Conservation (phyloP, 2,888 invertebrate species). For the Melanargia galathea region DNA sequence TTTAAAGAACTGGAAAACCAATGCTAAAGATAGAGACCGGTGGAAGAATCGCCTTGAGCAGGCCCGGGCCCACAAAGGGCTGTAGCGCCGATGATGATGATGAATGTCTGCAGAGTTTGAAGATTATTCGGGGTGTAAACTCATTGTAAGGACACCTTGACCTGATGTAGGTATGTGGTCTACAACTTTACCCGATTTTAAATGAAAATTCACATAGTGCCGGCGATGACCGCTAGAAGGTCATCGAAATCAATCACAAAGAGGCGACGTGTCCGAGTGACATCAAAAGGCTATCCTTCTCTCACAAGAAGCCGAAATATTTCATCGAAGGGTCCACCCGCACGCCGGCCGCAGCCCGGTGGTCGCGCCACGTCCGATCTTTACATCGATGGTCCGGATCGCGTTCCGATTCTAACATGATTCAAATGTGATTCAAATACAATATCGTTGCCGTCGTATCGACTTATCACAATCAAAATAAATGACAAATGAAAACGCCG, state of each 20-base stretch:
- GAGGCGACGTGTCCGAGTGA: conserved; percentile 9
- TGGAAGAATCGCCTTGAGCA: too few species aligned
- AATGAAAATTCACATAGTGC: not conserved
- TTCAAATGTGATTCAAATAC: conserved; percentile 18
- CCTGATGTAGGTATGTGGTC: not conserved
- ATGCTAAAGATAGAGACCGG: too few species aligned
- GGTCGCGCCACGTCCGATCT: too few species aligned
- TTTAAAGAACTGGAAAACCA: too few species aligned
- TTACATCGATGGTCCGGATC: conserved; percentile 8
- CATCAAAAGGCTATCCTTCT: conserved; percentile 19
- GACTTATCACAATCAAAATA: conserved; percentile 82
- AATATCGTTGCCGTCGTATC: conserved; percentile 56
- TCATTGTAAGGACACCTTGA: too few species aligned
- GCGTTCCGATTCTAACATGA: conserved; percentile 33
- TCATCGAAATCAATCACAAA: conserved; percentile 17
- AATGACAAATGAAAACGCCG: conserved; percentile 81
- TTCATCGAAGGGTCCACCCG: conserved; percentile 8
- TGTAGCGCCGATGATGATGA: too few species aligned
- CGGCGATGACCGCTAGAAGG: not conserved
- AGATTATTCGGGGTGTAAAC: too few species aligned
- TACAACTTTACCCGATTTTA: not conserved
- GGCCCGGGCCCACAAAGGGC: too few species aligned
- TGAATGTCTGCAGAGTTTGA: too few species aligned
- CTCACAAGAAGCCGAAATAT: conserved; percentile 21
- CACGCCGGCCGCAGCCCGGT: too few species aligned